Evolutionary conservation across 1,140 invertebrate species (phyloP).

Genomic region (Bombus sylvicola): DNA sequence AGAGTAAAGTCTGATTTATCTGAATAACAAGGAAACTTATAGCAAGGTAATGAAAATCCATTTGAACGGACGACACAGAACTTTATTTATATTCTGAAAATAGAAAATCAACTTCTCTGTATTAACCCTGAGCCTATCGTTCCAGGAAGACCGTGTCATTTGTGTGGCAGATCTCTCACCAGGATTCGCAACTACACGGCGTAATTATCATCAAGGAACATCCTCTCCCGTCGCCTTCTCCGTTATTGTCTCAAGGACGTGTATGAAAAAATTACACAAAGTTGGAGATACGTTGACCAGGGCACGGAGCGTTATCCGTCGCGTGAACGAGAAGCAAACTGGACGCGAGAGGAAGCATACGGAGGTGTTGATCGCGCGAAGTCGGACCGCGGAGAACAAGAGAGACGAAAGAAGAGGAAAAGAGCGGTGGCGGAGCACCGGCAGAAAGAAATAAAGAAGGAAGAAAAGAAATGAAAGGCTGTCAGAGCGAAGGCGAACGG

Average conservation of each 20-base stretch:
- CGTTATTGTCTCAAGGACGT: neutral
- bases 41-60: neutral
- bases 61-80: neutral
- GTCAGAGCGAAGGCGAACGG: conserved; percentile 61
- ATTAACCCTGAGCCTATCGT: neutral
- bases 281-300: neutral
- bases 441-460: conserved; percentile 58
- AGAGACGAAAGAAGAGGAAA: neutral
- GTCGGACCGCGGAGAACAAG: neutral
- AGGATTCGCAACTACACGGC: neutral
- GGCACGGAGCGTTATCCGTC: conserved; percentile 30
- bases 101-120: neutral
- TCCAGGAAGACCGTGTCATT: neutral
- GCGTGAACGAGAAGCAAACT: conserved; percentile 9
- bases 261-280: neutral
- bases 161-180: neutral
- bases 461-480: conserved; percentile 69
- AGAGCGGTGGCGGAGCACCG: conserved; percentile 1
- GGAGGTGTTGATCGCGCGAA: conserved; percentile 36
- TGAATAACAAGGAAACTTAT: neutral
- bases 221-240: neutral
- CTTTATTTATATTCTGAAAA: neutral
- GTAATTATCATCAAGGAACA: neutral
- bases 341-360: conserved; percentile 9
- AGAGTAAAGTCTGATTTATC: no score